Base-by-base conservation (phyloP, 2,797 vertebrate genomes). In the Acanthurus leucopareius region DNA sequence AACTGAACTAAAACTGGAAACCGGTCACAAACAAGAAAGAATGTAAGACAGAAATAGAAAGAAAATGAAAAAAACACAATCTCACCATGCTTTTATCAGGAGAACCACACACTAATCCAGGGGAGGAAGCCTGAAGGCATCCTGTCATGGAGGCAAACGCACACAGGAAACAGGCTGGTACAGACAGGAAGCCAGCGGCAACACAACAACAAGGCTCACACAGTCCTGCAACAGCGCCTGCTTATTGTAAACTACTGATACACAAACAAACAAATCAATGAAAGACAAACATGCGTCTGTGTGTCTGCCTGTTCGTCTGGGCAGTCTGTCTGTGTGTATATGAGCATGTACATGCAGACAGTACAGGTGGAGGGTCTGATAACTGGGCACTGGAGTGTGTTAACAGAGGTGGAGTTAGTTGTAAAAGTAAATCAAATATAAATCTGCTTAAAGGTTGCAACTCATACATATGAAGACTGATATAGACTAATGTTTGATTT, bases 101-200 rank as follows among this genome's bases (percentile, higher is more conserved):
- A 57, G 53, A 82, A 67, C 59, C 84, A 82, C 86, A 87, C 80
- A 82, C 69, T 88, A 49, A 84, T 89, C 82, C 82, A 57, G 51
- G 38, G 80, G 84, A 89, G 91, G 92, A 93, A 94, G 84, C 73
- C 64, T 28, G 63, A 51, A 56, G 90, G 89, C 91, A 72, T 92
- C 92, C 89, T 89, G 88, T 89, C 84, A 67, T 51, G 75, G 78
- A 88, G 77, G 80, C 66, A 62, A 77, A 81, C 32, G 67, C 81
- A 79, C 68, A 80, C 91, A 93, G 94, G 93, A 94, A 94, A 68
- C 85, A 91, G 88, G 44, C 68, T 85, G 86, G 84, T 86, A 92
- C 59, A 83, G 89, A 86, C 86, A 93, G 92, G 93, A 94, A 92
- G 86, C 44, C 56, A 38, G 53, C 3, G 5, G 61, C 82, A 88